Evolutionary conservation across 2,113 vertebrate genomes (phyloP).

Genomic region (Chloebia gouldiae): DNA sequence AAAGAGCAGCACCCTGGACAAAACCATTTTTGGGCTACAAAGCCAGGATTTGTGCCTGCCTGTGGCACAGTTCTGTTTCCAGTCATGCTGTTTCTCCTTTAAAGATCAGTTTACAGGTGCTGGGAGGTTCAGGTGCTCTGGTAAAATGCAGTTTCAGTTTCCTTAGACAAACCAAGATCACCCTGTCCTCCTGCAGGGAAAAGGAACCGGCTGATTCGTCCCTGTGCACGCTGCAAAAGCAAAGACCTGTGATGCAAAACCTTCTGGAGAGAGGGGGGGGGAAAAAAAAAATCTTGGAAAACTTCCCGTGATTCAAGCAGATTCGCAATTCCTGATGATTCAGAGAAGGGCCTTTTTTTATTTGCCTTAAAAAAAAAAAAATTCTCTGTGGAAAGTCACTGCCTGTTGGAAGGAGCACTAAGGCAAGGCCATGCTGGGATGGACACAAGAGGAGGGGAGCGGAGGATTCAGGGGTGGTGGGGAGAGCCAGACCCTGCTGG

Average conservation of each 20-base stretch:
- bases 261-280: background rate
- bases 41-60: background rate
- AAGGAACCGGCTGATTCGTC: background rate
- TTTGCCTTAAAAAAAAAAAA: conserved; percentile 6
- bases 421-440: fast-evolving
- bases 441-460: background rate
- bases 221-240: background rate
- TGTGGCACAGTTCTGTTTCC: background rate
- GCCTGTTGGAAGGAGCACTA: background rate
- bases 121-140: background rate
- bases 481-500: background rate
- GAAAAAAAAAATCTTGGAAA: background rate
- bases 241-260: conserved; percentile 1
- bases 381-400: background rate
- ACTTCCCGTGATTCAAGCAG: conserved; percentile 25
- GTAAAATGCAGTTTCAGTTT: conserved; percentile 2
- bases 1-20: background rate
- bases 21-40: background rate
- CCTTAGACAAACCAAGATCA: conserved; percentile 29
- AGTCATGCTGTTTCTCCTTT: background rate
- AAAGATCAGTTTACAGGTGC: background rate
- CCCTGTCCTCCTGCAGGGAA: background rate
- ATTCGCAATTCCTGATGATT: conserved; percentile 32
- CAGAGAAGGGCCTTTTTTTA: conserved; percentile 17
- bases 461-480: fast-evolving